Evolutionary conservation across 92 coral and sea anemone species (phyloP), one percentile per base, ranked within the genome.

Genomic region (Heteractis magnifica): DNA sequence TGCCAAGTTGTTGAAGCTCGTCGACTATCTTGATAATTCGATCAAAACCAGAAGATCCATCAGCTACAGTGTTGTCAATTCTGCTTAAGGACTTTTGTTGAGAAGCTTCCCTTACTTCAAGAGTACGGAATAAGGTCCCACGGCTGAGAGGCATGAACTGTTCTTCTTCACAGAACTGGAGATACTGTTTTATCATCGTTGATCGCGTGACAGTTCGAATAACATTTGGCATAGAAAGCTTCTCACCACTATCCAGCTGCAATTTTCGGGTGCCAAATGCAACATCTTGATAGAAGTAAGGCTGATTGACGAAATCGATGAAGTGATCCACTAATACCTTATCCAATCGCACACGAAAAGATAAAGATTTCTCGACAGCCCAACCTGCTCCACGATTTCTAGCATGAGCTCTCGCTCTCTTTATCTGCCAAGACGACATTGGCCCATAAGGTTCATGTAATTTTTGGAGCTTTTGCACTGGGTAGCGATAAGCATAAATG

Each of bases 21-120:
- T 85, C 80, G 10, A 80, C 83, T 26, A 89, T 89, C 58, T 72
- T 50, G n/a, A 18, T 21, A 23, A 89, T 19, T 10, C 49, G 76
- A 11, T 80, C 89, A 78, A 90, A 90, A 44, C 77, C 87, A 18
- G 89, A 75, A 8, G 91, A 73, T 48, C 90, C 87, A 49, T 89
- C 92, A 5, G 92, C 64, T 34, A 89, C 92, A 18, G 86, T 86
- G 81, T 89, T 77, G 78, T 89, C 92, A 8, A 89, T 51, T 10
- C 90, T 88, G 19, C 72, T 13, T 52, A 89, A 51, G 48, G 82
- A 85, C 80, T 85, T 88, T 51, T 74, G 84, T 55, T 26, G 26
- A 26, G 26, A 26, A 26, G 26, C 26, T 26, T 26, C 26, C 26
- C 26, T 26, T 26, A 26, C 83, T 64, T 82, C 77, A 4, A 89